Conservation (phyloP, 2,113 vertebrate species). For the Salvelinus fontinalis region DNA sequence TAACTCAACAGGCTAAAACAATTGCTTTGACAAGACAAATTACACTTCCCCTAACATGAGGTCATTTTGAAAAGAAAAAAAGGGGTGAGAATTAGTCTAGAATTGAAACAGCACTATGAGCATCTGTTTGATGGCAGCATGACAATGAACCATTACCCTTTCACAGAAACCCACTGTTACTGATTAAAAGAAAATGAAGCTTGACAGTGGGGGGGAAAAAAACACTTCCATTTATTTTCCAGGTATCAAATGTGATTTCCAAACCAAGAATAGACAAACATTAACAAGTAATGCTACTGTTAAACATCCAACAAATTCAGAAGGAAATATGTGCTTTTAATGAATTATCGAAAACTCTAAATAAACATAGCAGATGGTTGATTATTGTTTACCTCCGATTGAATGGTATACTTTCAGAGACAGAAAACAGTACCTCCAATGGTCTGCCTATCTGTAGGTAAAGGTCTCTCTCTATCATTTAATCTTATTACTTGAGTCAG, state of each 20-base stretch:
- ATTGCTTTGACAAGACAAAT: not conserved
- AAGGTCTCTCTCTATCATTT: not conserved
- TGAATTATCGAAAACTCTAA: not conserved
- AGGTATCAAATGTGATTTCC: too few species aligned
- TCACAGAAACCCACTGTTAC: not conserved
- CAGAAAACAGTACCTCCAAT: too few species aligned
- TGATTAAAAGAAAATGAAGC: not conserved
- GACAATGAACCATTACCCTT: not conserved
- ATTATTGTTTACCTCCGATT: not conserved
- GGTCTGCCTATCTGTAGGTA: too few species aligned
- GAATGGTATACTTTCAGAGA: not conserved
- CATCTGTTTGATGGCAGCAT: not conserved
- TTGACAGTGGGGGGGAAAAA: too few species aligned
- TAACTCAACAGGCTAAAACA: not conserved
- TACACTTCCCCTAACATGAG: too few species aligned
- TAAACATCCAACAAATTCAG: not conserved
- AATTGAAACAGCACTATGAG: not conserved
- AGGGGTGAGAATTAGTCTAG: too few species aligned
- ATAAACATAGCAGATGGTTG: not conserved
- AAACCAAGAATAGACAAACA: not conserved
- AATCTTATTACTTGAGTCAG: not conserved
- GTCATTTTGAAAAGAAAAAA: too few species aligned
- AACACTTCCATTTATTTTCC: too few species aligned
- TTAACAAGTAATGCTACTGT: not conserved
- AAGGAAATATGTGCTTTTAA: not conserved